Evolutionary conservation across 2,888 invertebrate genomes (phyloP).

Genomic region (Trissolcus brochymenae): DNA sequence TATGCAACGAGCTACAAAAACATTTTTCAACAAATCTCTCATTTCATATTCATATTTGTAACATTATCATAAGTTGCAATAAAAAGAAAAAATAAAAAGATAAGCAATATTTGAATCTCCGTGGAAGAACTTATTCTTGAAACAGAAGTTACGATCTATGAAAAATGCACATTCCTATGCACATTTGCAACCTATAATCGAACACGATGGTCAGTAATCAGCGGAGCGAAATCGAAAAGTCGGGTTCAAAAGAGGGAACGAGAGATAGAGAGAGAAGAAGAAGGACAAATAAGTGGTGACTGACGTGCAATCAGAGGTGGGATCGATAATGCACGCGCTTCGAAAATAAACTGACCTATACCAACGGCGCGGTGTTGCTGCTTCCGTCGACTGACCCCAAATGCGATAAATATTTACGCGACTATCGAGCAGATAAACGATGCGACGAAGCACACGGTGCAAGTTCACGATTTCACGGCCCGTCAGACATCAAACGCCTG

Average conservation of each 20-base stretch:
- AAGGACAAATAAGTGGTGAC: conserved; percentile 36
- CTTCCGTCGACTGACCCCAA: conserved; percentile 71
- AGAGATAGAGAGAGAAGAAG: conserved; percentile 28
- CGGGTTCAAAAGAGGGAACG: not conserved
- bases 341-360: conserved; percentile 71
- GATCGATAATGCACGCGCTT: conserved; percentile 65
- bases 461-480: conserved; percentile 50
- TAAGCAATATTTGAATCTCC: not conserved
- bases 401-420: conserved; percentile 69
- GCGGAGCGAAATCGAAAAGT: conserved; percentile 35
- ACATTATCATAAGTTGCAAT: not conserved
- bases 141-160: not conserved
- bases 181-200: not conserved
- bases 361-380: conserved; percentile 68
- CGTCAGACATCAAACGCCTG: conserved; percentile 15
- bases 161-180: not conserved
- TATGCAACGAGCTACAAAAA: not conserved
- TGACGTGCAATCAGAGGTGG: conserved; percentile 36
- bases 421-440: conserved; percentile 53
- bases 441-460: conserved; percentile 33
- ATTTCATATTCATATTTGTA: not conserved
- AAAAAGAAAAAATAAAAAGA: not conserved
- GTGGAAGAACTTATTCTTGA: not conserved
- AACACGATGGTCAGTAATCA: conserved; percentile 22
- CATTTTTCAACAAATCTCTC: not conserved